These are phyloP conservation scores for Trachops cirrhosus DNA, from an alignment of 2,797 vertebrate genomes.

Conservation along the genomic window DNA sequence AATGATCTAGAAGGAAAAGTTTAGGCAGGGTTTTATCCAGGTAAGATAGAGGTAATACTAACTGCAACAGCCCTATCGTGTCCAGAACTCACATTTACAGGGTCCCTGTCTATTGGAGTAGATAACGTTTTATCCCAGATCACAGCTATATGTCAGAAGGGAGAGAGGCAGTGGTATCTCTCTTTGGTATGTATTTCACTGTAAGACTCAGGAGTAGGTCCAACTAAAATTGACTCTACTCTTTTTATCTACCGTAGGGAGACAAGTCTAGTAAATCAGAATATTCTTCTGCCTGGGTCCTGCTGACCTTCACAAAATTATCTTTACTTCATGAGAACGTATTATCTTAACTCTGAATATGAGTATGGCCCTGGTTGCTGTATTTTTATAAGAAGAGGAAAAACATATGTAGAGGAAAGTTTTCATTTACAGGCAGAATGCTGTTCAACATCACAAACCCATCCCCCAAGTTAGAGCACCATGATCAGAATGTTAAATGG, in stretches of 20 bases:
- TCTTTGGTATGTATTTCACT: background rate
- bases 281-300: background rate
- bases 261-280: conserved; percentile 39
- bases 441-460: background rate
- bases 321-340: conserved; percentile 22
- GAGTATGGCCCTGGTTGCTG: background rate
- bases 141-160: background rate
- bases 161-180: background rate
- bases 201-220: background rate
- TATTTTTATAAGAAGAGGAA: conserved; percentile 27
- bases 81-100: background rate
- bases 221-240: background rate
- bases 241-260: background rate
- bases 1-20: background rate
- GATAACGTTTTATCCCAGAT: background rate
- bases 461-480: background rate
- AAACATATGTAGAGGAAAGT: conserved; percentile 12
- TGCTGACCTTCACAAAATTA: conserved; percentile 23
- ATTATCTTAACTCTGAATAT: conserved; percentile 1
- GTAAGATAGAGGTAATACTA: background rate
- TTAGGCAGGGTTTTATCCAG: background rate
- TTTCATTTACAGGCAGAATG: background rate
- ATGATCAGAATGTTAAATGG: background rate
- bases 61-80: background rate
- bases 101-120: background rate